A percentile compares a stretch with the other conserved stretches of the same genome.
Evolutionary conservation across 2,888 invertebrate species (phyloP).

Genomic region (Melipona beecheii): DNA sequence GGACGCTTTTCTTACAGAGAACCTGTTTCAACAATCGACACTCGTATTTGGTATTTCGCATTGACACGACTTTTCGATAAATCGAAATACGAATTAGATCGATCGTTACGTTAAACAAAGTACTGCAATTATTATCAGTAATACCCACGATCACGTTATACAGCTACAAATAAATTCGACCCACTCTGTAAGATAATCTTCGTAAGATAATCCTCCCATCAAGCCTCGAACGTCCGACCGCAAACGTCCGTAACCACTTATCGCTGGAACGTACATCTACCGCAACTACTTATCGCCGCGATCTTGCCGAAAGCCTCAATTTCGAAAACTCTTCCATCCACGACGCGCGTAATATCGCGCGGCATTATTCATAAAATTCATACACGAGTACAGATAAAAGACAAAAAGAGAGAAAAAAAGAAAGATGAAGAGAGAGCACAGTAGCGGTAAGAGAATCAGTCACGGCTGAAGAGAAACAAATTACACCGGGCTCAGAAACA

Average conservation of each 20-base stretch:
- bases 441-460: neutral
- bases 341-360: neutral
- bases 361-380: neutral
- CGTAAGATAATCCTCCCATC: neutral
- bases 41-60: neutral
- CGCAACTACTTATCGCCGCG: neutral
- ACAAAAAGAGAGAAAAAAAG: neutral
- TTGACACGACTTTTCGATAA: neutral
- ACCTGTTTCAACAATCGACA: neutral
- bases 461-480: neutral
- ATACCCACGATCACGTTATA: neutral
- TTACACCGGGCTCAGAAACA: conserved; percentile 5
- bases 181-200: no score
- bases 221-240: neutral
- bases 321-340: neutral
- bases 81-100: neutral
- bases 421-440: no score
- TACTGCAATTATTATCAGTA: neutral
- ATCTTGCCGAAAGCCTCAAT: neutral
- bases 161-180: neutral
- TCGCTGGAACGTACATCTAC: no score
- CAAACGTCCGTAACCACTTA: neutral
- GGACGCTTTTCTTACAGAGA: neutral
- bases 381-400: neutral
- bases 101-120: neutral